Evolutionary conservation across 30 jellyfish, hydroid and myxozoan species (phyloP).

Genomic region (Cassiopea andromeda): DNA sequence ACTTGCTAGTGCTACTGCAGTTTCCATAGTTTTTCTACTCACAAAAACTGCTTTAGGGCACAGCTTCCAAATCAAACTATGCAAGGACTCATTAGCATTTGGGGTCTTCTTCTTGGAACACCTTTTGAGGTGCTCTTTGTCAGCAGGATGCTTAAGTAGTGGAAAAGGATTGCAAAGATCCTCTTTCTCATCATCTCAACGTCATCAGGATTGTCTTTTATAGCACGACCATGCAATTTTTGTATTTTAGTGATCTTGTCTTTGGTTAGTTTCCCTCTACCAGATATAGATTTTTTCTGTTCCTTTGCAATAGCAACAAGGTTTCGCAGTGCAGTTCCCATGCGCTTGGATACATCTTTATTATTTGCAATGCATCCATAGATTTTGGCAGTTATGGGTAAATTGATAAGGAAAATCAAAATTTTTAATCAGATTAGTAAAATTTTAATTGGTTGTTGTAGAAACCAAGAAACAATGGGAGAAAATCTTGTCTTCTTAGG

Average conservation of each 20-base stretch:
- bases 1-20: not conserved
- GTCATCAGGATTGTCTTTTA: not conserved
- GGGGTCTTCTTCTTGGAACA: conserved; percentile 8
- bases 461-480: no score
- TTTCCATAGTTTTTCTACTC: conserved; percentile 8
- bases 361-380: no score
- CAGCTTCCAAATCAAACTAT: conserved; percentile 13
- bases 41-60: conserved; percentile 35
- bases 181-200: not conserved
- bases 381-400: no score
- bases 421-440: no score
- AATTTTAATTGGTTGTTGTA: no score
- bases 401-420: no score
- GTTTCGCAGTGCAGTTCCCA: no score
- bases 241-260: not conserved
- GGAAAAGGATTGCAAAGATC: not conserved
- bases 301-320: no score
- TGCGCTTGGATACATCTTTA: no score
- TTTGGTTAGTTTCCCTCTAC: not conserved
- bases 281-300: not conserved
- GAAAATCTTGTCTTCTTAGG: no score
- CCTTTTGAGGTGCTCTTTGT: conserved; percentile 24
- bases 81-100: conserved; percentile 32
- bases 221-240: not conserved
- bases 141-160: not conserved